These are phyloP conservation scores for Columba janthina DNA, from an alignment of 2,113 vertebrate genomes.

Conservation along the genomic window DNA sequence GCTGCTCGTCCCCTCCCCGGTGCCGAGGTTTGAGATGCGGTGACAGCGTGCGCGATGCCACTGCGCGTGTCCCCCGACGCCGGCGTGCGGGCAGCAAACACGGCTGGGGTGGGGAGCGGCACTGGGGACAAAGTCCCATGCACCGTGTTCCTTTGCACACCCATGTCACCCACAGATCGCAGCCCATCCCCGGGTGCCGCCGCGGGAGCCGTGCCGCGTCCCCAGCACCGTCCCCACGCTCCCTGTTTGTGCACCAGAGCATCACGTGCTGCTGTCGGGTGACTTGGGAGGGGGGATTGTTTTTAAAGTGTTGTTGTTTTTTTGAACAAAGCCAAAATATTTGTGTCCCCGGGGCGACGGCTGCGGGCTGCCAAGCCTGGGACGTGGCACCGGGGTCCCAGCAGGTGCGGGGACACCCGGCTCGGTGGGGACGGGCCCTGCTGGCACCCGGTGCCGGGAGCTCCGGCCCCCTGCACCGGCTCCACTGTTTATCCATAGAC, in stretches of 20 bases:
- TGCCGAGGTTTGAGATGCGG: fast-evolving
- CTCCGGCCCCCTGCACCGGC: fast-evolving
- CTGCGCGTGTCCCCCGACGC: too few relatives aligned
- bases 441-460: background rate
- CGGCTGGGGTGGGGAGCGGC: background rate
- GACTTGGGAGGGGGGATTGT: fast-evolving
- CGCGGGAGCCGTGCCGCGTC: background rate
- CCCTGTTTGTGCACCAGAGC: slow-evolving; percentile 10
- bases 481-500: slow-evolving; percentile 59
- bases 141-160: background rate
- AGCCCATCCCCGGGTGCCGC: fast-evolving
- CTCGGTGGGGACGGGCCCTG: background rate
- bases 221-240: background rate
- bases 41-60: too few relatives aligned
- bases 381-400: fast-evolving
- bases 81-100: fast-evolving
- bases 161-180: background rate
- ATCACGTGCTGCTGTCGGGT: background rate
- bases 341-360: background rate
- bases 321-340: slow-evolving; percentile 32
- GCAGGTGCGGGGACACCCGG: background rate
- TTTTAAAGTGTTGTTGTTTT: background rate
- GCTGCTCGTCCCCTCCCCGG: fast-evolving
- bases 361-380: background rate
- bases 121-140: background rate